Conservation (phyloP, 2,888 invertebrate species). For the Drosophila peninsularis region DNA sequence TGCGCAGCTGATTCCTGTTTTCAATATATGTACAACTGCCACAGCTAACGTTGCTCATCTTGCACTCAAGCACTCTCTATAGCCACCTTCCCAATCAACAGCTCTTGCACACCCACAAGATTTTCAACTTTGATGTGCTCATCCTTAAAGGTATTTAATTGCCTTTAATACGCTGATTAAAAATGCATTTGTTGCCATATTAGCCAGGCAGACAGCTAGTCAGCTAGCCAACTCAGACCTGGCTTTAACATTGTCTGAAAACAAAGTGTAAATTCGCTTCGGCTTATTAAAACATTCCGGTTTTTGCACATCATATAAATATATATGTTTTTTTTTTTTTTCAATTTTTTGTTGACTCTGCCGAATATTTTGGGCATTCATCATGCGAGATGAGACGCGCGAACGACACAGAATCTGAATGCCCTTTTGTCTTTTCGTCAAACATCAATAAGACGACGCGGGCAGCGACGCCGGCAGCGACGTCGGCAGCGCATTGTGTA, state of each 20-base stretch:
- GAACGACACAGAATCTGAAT: slow-evolving; percentile 36
- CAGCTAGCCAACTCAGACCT: neutral
- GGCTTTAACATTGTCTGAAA: slow-evolving; percentile 1
- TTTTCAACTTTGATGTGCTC: neutral
- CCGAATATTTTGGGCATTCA: slow-evolving; percentile 68
- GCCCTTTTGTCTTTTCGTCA: slow-evolving; percentile 69
- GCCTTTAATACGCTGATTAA: slow-evolving; percentile 10
- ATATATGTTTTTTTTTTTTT: slow-evolving; percentile 7
- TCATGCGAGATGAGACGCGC: slow-evolving; percentile 47
- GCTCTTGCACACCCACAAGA: neutral
- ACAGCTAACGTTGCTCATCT: neutral
- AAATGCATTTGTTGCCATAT: slow-evolving; percentile 1
- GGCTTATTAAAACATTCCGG: slow-evolving; percentile 25
- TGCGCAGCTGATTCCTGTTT: too few species aligned
- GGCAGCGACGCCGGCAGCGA: slow-evolving; percentile 19
- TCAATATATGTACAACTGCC: too few species aligned
- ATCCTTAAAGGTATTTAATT: slow-evolving; percentile 15
- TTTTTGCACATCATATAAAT: slow-evolving; percentile 26
- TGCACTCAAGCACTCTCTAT: neutral
- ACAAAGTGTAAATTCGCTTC: slow-evolving; percentile 29
- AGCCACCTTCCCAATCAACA: neutral
- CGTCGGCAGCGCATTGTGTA: slow-evolving; percentile 57
- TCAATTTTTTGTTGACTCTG: slow-evolving; percentile 26
- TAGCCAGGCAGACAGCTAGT: neutral
- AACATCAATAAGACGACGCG: slow-evolving; percentile 66